Base-by-base conservation (phyloP, 2,888 invertebrate genomes). In the Tinea pellionella region DNA sequence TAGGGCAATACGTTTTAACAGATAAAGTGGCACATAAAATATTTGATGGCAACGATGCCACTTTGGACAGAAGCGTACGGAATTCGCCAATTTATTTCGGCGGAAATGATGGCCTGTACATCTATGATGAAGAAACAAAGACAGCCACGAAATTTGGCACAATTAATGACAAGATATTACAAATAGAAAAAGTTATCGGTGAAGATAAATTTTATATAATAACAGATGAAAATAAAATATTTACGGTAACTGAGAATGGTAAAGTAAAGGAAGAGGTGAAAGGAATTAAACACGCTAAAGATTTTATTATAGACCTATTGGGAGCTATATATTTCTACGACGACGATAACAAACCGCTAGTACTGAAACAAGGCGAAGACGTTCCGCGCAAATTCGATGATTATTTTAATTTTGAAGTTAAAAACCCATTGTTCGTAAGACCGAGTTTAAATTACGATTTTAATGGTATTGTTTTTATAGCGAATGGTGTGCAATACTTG, bases 401-500 rank as follows among this genome's bases (percentile, higher is more conserved):
- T 13, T 15, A 51, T 51, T 51, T 51, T 16, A 15, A 51, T 51
- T 51, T 51, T 18, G 19, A 51, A 15, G 16, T 51, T 18, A 18
- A 51, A 18, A 11, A 15, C 4, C 18, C 19, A 16, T 9, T 51
- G 19, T 51, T 51, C 16, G 51, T 15, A 7, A 51, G 51, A 16
- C 51, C 51, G 18, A 51, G 51, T 51, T 18, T 51, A 12, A 51
- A 51, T 18, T 51, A 51, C 15, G 18, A 51, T 51, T 51, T 51
- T 16, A 51, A 51, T 51, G 51, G 51, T 7, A 51, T 51, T 9
- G 19, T 18, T 13, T 51, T 51, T 51, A 16, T 51, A 15, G 51
- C 51, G 6, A 51, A 51, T 12, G 51, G 51, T 7, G 11, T 51
- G 8, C 51, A 51, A 18, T 51, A 51, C n/a, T n/a, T n/a, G n/a